phyloP scores from a whole-genome alignment of 2,888 invertebrate species.

The Ephialtes manifestator region DNA sequence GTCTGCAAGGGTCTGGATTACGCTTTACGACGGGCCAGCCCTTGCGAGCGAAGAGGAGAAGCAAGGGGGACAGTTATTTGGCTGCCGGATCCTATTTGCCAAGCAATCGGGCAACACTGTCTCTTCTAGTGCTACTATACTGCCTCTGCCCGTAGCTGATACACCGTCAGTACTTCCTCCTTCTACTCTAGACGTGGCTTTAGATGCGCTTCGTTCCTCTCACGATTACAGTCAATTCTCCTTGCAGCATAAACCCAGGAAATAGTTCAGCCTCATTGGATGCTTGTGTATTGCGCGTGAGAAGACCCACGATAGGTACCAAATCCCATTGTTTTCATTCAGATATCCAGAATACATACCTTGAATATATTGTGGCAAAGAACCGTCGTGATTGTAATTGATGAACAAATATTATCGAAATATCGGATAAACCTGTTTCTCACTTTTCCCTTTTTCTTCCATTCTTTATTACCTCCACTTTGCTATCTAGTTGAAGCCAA shows the following conservation, averaged over 20 bases:
- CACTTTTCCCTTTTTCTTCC: constrained; percentile 6
- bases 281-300: background rate
- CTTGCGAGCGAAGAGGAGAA: constrained; percentile 22
- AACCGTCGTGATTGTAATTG: background rate
- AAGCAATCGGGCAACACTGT: constrained; percentile 77
- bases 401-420: background rate
- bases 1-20: constrained; percentile 38
- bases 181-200: background rate
- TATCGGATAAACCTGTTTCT: background rate
- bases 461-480: constrained; percentile 3
- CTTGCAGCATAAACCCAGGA: background rate
- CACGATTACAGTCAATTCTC: constrained; percentile 16
- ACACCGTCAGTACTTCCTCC: background rate
- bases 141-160: background rate
- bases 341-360: background rate
- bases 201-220: background rate
- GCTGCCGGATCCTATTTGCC: constrained; percentile 80
- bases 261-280: background rate
- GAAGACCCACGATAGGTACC: background rate
- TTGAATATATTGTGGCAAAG: background rate
- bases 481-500: background rate
- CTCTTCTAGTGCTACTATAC: constrained; percentile 70
- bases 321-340: background rate
- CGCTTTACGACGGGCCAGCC: constrained; percentile 38
- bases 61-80: constrained; percentile 73